These are phyloP conservation scores for Cacatua alba DNA, from an alignment of 2,113 vertebrate species.

Conservation along the genomic window DNA sequence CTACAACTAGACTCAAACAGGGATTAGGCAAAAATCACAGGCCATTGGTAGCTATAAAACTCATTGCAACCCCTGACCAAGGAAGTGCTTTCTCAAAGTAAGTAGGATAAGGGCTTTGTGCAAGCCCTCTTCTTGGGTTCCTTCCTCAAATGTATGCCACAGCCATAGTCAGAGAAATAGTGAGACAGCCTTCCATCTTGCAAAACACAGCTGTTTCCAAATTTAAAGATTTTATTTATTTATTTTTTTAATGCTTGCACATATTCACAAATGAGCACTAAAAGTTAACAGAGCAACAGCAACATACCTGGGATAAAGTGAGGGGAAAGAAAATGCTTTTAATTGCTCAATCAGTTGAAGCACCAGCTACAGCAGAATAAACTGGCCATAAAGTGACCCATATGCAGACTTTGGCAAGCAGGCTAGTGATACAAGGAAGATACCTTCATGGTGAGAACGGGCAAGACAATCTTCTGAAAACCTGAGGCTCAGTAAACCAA, in stretches of 20 bases:
- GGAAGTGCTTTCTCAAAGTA: background rate
- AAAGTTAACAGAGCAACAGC: background rate
- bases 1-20: background rate
- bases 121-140: background rate
- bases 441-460: background rate
- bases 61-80: background rate
- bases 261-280: background rate
- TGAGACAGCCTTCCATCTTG: background rate
- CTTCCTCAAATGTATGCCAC: background rate
- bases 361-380: background rate
- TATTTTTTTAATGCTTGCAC: background rate
- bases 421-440: background rate
- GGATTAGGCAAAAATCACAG: background rate
- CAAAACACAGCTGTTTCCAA: background rate
- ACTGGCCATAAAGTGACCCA: background rate
- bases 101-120: background rate
- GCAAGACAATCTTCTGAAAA: background rate
- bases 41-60: background rate
- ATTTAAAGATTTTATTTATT: background rate
- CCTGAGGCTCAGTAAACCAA: fast-evolving
- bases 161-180: background rate
- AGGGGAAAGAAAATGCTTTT: background rate
- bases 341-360: background rate
- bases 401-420: background rate
- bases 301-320: background rate